Base-by-base conservation (phyloP, 2,888 invertebrate species). In the Alitta virens region DNA sequence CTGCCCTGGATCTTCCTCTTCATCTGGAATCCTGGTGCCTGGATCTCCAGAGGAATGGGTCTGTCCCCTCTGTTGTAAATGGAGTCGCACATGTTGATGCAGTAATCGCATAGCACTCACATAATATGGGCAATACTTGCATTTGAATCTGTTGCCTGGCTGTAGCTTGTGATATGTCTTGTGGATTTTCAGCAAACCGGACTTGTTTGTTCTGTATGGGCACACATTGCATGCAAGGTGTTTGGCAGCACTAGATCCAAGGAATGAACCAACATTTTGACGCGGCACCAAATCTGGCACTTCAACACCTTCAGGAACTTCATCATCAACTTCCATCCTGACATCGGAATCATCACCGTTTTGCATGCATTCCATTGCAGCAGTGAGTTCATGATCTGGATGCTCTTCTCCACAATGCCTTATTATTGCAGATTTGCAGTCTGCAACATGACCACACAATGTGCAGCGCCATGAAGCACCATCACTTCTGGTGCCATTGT, bases 91-190 rank as follows among this genome's bases (percentile, higher is more conserved):
- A 82, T 91, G 91, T 69, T 88, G 87, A 58, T 87, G 82, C 27
- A 91, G 84, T 72, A 78, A 72, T 5, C 78, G 66, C 9, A 70
- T 64, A n/a, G 76, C 75, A 53, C 73, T 86, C 0, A 90, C 91
- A 78, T 88, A 91, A 82, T 87, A 93, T 0, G 90, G 89, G 77
- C 93, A 94, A 74, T 88, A 88, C 72, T 87, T 88, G 79, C 93
- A 94, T 79, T 90, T 91, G 77, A 88, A 89, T 70, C 88, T 86
- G 51, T 89, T 88, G 62, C 87, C 87, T 0, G 87, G 82, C 66
- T 79, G 80, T 16, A 89, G 87, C 56, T 87, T 86, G 79, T 92
- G 91, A 71, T 89, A 88, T 64, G 87, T 86, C 70, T 88, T 83
- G 78, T 92, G 82, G 63, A 83, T 75, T 56, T 74, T 72, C 43